A percentile compares a stretch with the other conserved stretches of the same genome.
Evolutionary conservation across 53 echinoderm and acorn worm species (phyloP).

Genomic region (Holothuria leucospilota): DNA sequence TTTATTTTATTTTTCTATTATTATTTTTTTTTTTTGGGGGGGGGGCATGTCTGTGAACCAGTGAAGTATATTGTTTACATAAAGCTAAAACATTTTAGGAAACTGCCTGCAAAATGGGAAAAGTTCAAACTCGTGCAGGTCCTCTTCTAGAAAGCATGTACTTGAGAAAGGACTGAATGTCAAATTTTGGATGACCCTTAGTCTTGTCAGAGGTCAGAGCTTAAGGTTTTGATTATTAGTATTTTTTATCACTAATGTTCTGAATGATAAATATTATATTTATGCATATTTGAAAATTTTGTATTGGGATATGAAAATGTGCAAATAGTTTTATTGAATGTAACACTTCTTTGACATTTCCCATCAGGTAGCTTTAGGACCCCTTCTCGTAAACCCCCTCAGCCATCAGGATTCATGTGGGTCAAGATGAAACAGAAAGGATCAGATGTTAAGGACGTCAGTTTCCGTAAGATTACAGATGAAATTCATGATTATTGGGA

Average conservation of each 20-base stretch:
- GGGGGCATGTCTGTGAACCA: no score
- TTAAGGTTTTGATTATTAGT: no score
- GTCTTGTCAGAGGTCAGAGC: no score
- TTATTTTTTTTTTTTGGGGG: not conserved
- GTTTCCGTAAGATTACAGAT: conserved; percentile 72
- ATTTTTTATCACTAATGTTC: no score
- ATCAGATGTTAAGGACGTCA: conserved; percentile 52
- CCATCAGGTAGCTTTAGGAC: conserved; percentile 60
- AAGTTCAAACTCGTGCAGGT: no score
- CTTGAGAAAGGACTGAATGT: no score
- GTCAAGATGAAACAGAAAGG: conserved; percentile 82
- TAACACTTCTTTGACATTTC: not conserved
- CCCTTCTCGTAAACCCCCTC: conserved; percentile 82
- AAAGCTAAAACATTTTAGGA: no score
- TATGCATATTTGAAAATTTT: not conserved
- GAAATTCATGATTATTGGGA: conserved; percentile 88
- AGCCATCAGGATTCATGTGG: conserved; percentile 84
- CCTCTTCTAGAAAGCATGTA: no score
- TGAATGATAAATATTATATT: not conserved
- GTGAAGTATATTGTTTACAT: no score
- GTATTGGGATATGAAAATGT: not conserved
- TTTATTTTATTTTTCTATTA: no score
- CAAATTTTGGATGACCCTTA: no score
- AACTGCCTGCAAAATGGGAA: no score
- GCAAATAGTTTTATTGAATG: not conserved